Percentiles rank a stretch among this genome's conserved stretches.
These are phyloP conservation scores for Characodon lateralis DNA, from an alignment of 2,797 vertebrate species.

Conservation along the genomic window DNA sequence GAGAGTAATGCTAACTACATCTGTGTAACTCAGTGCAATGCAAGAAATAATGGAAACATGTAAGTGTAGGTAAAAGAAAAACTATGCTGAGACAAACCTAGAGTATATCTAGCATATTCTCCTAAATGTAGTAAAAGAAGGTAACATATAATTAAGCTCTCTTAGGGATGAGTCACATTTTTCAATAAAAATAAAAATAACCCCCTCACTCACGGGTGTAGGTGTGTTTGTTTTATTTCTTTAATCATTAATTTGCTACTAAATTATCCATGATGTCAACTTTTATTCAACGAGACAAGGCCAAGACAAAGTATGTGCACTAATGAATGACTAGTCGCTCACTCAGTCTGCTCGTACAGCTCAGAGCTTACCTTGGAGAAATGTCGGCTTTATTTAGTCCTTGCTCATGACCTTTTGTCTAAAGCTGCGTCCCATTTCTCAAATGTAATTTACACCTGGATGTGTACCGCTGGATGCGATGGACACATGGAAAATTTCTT, in stretches of 20 bases:
- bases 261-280: conserved; percentile 37
- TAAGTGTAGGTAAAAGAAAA: neutral
- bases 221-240: conserved; percentile 20
- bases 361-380: conserved; percentile 13
- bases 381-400: conserved; percentile 14
- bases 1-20: neutral
- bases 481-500: neutral
- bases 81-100: neutral
- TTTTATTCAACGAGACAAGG: conserved; percentile 27
- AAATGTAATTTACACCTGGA: conserved; percentile 24
- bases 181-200: neutral
- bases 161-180: neutral
- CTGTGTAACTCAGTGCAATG: neutral
- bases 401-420: conserved; percentile 2
- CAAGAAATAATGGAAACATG: neutral
- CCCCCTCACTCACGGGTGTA: neutral
- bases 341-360: neutral
- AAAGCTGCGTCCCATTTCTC: conserved; percentile 19
- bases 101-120: neutral
- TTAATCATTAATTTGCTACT: conserved; percentile 42
- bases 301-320: conserved; percentile 22
- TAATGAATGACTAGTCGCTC: conserved; percentile 1
- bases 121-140: neutral
- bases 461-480: neutral
- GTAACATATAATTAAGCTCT: too few relatives aligned